A percentile compares a stretch with the other conserved stretches of the same genome.
Evolutionary conservation across 2,113 vertebrate genomes (phyloP).

Genomic region (Pteruthius melanotis): DNA sequence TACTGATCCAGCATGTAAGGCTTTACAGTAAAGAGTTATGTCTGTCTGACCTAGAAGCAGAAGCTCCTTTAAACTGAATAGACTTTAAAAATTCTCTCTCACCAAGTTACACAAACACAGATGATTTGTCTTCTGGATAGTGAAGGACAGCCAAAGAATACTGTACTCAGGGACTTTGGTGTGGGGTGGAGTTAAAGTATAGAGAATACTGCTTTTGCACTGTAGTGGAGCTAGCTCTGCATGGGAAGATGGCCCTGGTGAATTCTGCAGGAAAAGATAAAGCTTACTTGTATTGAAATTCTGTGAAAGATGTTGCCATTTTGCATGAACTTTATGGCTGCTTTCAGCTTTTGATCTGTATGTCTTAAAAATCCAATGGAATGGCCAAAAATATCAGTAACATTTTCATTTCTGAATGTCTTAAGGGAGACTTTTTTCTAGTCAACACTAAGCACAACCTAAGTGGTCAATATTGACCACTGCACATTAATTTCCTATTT

Average conservation of each 20-base stretch:
- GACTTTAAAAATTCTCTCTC: conserved; percentile 12
- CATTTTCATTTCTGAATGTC: not conserved
- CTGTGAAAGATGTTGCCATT: not conserved
- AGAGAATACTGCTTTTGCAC: not conserved
- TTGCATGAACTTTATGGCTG: not conserved
- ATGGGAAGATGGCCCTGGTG: not conserved
- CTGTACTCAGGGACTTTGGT: not conserved
- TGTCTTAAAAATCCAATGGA: not conserved
- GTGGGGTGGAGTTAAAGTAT: not conserved
- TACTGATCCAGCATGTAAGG: not conserved
- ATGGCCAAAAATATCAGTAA: not conserved
- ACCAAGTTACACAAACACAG: conserved; percentile 54
- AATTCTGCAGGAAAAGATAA: not conserved
- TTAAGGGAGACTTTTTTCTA: not conserved
- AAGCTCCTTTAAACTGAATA: not conserved
- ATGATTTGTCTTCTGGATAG: conserved; percentile 41
- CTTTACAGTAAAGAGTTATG: conserved; percentile 21
- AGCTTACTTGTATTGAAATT: not conserved
- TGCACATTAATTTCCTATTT: not conserved
- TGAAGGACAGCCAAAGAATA: conserved; percentile 22
- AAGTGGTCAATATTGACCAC: not conserved
- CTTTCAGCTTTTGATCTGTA: not conserved
- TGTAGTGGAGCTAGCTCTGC: not conserved
- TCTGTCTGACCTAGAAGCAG: conserved; percentile 41
- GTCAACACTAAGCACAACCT: not conserved